These are phyloP conservation scores for Oryzias javanicus DNA, from an alignment of 2,113 vertebrate genomes.

Conservation along the genomic window DNA sequence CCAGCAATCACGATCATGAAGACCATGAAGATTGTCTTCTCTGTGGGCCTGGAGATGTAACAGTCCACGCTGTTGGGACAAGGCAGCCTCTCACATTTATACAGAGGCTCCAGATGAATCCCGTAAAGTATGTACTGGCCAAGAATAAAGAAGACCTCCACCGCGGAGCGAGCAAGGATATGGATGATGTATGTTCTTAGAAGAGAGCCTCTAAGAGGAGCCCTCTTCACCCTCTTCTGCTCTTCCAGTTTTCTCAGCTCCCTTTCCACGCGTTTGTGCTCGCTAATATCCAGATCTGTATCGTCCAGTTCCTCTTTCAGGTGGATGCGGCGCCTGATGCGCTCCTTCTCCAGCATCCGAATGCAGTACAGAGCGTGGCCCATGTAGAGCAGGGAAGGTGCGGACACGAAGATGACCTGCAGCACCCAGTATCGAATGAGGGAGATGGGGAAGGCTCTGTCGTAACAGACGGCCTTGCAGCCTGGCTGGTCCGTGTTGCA, in stretches of 20 bases:
- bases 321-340: conserved; percentile 78
- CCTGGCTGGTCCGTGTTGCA: conserved; percentile 95
- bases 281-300: conserved; percentile 75
- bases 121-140: conserved; percentile 92
- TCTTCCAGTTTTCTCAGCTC: conserved; percentile 87
- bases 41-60: conserved; percentile 93
- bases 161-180: conserved; percentile 87
- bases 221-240: conserved; percentile 86
- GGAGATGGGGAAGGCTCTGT: conserved; percentile 91
- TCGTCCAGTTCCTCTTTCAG: conserved; percentile 85
- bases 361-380: conserved; percentile 90
- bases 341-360: conserved; percentile 86
- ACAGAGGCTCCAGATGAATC: conserved; percentile 85
- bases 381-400: conserved; percentile 92
- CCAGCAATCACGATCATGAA: conserved; percentile 91
- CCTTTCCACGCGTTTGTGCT: conserved; percentile 82
- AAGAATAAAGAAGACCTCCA: conserved; percentile 91
- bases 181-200: conserved; percentile 90
- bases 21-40: conserved; percentile 95
- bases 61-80: conserved; percentile 95
- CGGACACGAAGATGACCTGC: conserved; percentile 94
- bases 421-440: conserved; percentile 94
- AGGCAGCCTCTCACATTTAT: conserved; percentile 85
- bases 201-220: conserved; percentile 88
- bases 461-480: conserved; percentile 91